Evolutionary conservation across 2,113 vertebrate genomes (phyloP), one percentile per base, ranked within the genome.

Genomic region (Acanthochromis polyacanthus): DNA sequence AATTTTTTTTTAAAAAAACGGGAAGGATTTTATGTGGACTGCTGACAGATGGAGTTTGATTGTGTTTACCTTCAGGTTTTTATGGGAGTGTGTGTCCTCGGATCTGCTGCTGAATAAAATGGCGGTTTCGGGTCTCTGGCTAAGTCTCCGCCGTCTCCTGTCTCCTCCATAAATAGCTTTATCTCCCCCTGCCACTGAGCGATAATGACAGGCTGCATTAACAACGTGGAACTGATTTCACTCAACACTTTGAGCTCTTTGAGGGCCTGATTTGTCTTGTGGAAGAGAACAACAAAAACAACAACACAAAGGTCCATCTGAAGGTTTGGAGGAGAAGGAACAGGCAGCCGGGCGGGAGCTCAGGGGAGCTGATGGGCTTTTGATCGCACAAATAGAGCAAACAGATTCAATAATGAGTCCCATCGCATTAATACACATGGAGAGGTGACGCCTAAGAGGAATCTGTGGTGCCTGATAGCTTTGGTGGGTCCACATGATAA

Each of bases 201-300:
- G 40, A 80, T 25, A 38, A 70, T 84, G 90, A 87, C 82, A 84
- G 63, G 16, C 40, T 16, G 43, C 70, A 71, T 71, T 80, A 86
- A 78, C 63, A 38, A 66, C 36, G 32, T 71, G 80, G 48, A 85
- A 66, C 66, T 73, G 55, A 71, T 78, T 73, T 70, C 19, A 62
- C 71, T 77, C 16, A 28, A 32, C 57, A 81, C 58, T 75, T 52
- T 25, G 58, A 71, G 75, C 59, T 75, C 78, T 82, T 32, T 3
- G 52, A 80, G 53, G 55, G 55, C 59, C 12, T 60, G 72, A 78
- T 81, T 75, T 64, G 78, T 81, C 63, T 79, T 15, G 56, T 22
- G 17, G 11, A 40, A 75, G 20, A 53, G 75, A 87, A 86, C 52
- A 75, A 73, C n/a, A 87, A 43, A 43, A 38, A 5, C 3, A n/a